Evolutionary conservation across 1,140 invertebrate species (phyloP).

Genomic region (Frieseomelitta varia): DNA sequence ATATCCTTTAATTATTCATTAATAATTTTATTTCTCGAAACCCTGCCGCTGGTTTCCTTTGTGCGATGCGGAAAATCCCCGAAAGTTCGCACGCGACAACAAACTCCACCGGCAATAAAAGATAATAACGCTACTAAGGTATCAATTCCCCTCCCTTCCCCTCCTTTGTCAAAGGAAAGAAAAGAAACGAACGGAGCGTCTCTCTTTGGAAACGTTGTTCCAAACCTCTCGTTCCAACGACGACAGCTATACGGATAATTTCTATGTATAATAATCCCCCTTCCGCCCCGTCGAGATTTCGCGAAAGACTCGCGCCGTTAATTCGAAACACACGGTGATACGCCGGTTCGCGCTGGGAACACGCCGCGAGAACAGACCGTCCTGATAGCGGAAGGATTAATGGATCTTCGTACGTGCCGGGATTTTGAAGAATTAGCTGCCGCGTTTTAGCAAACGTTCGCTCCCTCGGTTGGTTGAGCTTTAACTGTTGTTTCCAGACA

Average conservation of each 20-base stretch:
- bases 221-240: constrained; percentile 28
- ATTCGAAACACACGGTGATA: constrained; percentile 1
- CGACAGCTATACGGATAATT: constrained; percentile 43
- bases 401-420: not conserved
- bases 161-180: not conserved
- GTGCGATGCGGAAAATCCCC: constrained; percentile 36
- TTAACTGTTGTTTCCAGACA: not conserved
- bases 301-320: constrained; percentile 8
- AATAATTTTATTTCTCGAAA: too few relatives aligned
- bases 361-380: not conserved
- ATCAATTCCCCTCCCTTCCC: not conserved
- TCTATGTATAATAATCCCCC: constrained; percentile 31
- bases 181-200: not conserved
- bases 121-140: constrained; percentile 19
- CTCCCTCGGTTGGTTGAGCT: not conserved
- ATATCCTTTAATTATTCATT: too few relatives aligned
- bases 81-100: constrained; percentile 41
- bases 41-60: constrained; percentile 14
- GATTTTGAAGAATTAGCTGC: not conserved
- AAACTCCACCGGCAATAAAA: constrained; percentile 31
- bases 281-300: constrained; percentile 23
- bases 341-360: not conserved
- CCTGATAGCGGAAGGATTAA: not conserved
- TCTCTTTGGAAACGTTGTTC: not conserved
- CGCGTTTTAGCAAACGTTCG: not conserved